A percentile compares a stretch with the other conserved stretches of the same genome.
These are phyloP conservation scores for Scylla paramamosain DNA, from an alignment of 1,140 invertebrate genomes.

Conservation along the genomic window DNA sequence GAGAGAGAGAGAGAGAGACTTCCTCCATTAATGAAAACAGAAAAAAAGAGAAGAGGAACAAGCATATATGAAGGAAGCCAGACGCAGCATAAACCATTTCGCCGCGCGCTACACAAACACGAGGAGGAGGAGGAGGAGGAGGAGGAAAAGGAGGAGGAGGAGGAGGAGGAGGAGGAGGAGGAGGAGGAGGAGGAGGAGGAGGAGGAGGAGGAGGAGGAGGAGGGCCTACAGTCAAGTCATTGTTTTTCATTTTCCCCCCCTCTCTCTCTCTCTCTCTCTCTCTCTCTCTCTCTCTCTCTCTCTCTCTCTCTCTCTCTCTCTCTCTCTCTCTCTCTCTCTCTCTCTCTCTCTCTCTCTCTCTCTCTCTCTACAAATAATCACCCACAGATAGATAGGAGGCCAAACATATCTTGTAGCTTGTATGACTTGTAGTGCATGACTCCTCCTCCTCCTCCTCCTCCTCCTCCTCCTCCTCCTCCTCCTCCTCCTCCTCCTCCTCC, in stretches of 20 bases:
- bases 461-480: no score
- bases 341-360: background rate
- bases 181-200: conserved; percentile 28
- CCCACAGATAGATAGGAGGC: background rate
- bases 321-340: background rate
- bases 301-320: background rate
- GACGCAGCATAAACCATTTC: background rate
- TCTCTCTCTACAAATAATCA: background rate
- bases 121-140: background rate
- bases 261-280: background rate
- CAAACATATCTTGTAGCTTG: background rate
- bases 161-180: conserved; percentile 9
- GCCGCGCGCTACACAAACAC: background rate
- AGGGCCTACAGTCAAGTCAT: background rate
- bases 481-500: no score
- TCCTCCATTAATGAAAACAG: conserved; percentile 21
- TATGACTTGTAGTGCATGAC: background rate
- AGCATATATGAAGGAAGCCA: conserved; percentile 26
- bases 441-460: background rate
- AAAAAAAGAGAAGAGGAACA: background rate
- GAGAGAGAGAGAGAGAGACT: conserved; percentile 36
- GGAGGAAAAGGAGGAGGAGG: background rate
- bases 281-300: background rate
- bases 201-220: background rate
- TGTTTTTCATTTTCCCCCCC: background rate